phyloP scores from a whole-genome alignment of 2,113 vertebrate genomes.

The Antidorcas marsupialis region DNA sequence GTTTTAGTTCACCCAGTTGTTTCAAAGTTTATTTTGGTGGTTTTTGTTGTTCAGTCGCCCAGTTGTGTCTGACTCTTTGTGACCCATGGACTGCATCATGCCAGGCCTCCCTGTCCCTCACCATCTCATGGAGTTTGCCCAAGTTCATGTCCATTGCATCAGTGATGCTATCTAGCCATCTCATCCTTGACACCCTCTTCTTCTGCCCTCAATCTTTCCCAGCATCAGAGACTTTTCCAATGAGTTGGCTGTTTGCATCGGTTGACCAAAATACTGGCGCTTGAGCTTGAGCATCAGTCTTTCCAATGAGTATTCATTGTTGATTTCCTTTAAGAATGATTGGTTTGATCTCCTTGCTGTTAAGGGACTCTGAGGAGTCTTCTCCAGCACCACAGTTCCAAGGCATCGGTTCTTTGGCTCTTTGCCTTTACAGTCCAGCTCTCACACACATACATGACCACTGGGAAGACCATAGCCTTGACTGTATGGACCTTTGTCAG shows the following conservation, averaged over 20 bases:
- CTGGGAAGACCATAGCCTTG: neutral
- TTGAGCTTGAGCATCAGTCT: neutral
- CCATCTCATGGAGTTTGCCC: neutral
- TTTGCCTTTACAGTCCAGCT: neutral
- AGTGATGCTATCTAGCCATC: neutral
- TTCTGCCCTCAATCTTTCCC: neutral
- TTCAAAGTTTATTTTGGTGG: neutral
- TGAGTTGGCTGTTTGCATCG: neutral
- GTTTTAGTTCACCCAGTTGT: neutral
- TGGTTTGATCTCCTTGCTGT: neutral
- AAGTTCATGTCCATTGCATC: neutral
- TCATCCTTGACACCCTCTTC: neutral
- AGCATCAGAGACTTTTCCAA: neutral
- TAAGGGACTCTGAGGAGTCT: neutral
- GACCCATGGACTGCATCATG: neutral
- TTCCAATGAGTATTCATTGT: neutral
- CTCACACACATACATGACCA: neutral
- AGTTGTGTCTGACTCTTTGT: neutral
- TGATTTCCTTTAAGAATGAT: neutral
- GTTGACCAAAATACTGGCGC: neutral
- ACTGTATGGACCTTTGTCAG: neutral
- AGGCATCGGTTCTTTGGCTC: neutral
- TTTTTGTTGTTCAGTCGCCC: neutral
- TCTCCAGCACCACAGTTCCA: neutral
- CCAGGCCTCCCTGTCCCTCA: neutral